Percentiles rank a stretch among this genome's conserved stretches.
Conservation (phyloP, 2,113 vertebrate genomes). For the Carassius auratus region DNA sequence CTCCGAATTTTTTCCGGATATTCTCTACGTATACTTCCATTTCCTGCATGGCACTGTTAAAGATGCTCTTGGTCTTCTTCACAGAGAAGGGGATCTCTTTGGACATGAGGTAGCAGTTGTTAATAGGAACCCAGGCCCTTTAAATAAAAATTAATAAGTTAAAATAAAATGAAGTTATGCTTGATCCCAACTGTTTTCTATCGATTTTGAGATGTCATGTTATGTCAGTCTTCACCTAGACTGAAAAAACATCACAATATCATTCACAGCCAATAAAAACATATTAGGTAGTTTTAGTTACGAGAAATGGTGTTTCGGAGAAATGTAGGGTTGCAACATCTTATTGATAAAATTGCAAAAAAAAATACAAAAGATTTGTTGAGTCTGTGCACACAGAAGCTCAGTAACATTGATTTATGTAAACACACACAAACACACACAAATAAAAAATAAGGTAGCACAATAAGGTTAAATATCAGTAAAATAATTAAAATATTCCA, state of each 20-base stretch:
- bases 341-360: background rate
- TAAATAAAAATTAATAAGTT: conserved; percentile 49
- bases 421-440: background rate
- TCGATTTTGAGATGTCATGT: background rate
- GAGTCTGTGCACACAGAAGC: background rate
- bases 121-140: conserved; percentile 98
- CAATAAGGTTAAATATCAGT: background rate
- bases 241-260: background rate
- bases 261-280: background rate
- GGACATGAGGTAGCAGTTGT: conserved; percentile 99
- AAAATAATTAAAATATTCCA: background rate
- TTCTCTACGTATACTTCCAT: conserved; percentile 99
- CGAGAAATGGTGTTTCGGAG: background rate
- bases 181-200: background rate
- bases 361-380: too few relatives aligned
- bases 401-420: background rate
- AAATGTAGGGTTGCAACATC: background rate
- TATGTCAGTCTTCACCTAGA: background rate
- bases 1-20: conserved; percentile 92
- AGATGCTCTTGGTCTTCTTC: conserved; percentile 99
- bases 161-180: background rate
- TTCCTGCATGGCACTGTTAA: conserved; percentile 99
- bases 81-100: conserved; percentile 99
- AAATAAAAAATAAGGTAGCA: background rate
- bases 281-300: background rate